These are phyloP conservation scores for Folsomia manolachei DNA, from an alignment of 2,888 invertebrate genomes.

Conservation along the genomic window DNA sequence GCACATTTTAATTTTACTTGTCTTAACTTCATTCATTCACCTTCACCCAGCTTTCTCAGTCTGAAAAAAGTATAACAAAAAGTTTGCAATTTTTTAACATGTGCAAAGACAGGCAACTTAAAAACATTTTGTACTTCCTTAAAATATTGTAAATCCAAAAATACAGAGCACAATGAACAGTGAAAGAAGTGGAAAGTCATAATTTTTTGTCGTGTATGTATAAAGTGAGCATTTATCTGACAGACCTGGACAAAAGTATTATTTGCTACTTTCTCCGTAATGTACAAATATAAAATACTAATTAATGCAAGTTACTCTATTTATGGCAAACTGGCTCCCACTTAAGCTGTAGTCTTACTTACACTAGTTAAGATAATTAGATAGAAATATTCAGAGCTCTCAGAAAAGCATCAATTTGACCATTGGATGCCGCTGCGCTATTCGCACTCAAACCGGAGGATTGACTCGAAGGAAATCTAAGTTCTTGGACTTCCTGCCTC, in stretches of 20 bases:
- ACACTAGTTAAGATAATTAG: slow-evolving; percentile 27
- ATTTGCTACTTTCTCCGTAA: too few relatives aligned
- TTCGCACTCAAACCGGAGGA: slow-evolving; percentile 16
- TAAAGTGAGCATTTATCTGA: not conserved
- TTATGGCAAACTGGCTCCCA: not conserved
- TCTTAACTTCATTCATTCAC: too few relatives aligned
- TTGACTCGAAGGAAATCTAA: slow-evolving; percentile 19
- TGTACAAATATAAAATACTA: not conserved
- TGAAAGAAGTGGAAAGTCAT: not conserved
- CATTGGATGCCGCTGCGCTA: slow-evolving; percentile 56
- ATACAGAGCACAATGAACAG: not conserved
- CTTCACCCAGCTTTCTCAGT: not conserved
- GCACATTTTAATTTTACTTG: too few relatives aligned
- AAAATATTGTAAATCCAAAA: not conserved
- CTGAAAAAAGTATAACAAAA: not conserved
- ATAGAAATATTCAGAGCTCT: slow-evolving; percentile 59
- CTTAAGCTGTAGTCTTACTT: not conserved
- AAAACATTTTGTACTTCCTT: not conserved
- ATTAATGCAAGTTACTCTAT: too few relatives aligned
- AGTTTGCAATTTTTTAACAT: not conserved
- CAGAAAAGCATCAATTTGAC: slow-evolving; percentile 77
- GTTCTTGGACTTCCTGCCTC: slow-evolving; percentile 12
- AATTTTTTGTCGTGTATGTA: too few relatives aligned
- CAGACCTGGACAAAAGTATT: not conserved
- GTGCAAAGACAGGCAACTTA: too few relatives aligned